Evolutionary conservation across 2,113 vertebrate species (phyloP).

Genomic region (Thymallus thymallus): DNA sequence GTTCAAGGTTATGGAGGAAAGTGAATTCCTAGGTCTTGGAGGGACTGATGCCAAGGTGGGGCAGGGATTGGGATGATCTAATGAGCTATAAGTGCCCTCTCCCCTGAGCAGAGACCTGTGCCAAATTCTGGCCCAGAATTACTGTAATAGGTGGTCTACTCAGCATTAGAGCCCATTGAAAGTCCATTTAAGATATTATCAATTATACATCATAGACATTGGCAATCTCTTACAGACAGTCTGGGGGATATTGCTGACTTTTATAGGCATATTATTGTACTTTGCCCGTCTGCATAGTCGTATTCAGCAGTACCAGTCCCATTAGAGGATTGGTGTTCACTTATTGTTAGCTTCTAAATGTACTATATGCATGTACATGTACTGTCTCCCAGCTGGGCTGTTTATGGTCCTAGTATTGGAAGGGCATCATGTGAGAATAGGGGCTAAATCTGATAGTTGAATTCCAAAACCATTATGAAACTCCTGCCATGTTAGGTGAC

Average conservation of each 20-base stretch:
- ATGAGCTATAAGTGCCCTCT: background rate
- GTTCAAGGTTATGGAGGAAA: background rate
- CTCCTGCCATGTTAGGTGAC: slow-evolving; percentile 20
- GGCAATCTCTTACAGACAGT: background rate
- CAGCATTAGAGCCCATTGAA: background rate
- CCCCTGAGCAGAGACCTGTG: background rate
- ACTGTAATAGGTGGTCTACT: background rate
- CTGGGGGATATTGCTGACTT: background rate
- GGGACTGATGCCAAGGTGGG: background rate
- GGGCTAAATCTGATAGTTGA: background rate
- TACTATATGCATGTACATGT: too few species aligned
- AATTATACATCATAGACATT: background rate
- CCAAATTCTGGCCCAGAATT: background rate
- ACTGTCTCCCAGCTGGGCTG: too few species aligned
- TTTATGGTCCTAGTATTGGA: background rate
- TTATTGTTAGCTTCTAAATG: too few species aligned
- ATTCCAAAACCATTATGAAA: slow-evolving; percentile 45
- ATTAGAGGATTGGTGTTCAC: too few species aligned
- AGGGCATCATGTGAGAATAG: slow-evolving; percentile 22
- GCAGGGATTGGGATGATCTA: background rate
- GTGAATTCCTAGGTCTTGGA: background rate
- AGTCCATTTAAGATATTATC: background rate
- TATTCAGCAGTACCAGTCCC: too few species aligned
- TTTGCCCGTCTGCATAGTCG: background rate
- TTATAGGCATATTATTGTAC: background rate